Conservation (phyloP, 2,888 invertebrate species). For the Laothoe populi region DNA sequence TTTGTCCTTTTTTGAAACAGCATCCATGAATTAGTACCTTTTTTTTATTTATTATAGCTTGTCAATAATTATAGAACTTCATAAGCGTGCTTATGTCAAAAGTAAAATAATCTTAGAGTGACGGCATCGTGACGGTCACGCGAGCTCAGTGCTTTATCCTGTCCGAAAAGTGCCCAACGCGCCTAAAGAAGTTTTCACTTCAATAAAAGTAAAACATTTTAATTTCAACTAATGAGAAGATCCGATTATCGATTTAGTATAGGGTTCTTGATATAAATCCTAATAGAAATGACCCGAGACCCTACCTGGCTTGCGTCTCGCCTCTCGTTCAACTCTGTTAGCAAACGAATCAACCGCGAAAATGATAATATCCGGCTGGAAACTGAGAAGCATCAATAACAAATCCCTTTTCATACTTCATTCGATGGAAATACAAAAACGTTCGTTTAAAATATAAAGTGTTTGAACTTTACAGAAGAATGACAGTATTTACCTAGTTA, state of each 20-base stretch:
- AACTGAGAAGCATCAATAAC: constrained; percentile 3
- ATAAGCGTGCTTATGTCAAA: too few relatives aligned
- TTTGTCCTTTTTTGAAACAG: too few relatives aligned
- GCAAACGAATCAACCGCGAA: constrained; percentile 47
- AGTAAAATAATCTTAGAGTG: too few relatives aligned
- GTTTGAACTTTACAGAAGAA: too few relatives aligned
- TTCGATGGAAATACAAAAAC: neutral
- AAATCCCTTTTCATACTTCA: neutral
- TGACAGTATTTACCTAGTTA: neutral
- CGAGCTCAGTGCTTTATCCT: too few relatives aligned
- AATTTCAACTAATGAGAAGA: neutral
- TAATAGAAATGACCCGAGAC: neutral
- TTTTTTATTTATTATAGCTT: too few relatives aligned
- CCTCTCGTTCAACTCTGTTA: constrained; percentile 16
- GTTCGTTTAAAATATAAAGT: neutral
- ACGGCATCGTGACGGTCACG: too few relatives aligned
- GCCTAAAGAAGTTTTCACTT: neutral
- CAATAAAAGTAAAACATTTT: neutral
- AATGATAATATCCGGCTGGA: constrained; percentile 47
- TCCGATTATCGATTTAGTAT: neutral
- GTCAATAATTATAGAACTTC: too few relatives aligned
- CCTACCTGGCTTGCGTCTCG: neutral
- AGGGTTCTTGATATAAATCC: neutral
- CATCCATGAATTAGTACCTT: too few relatives aligned
- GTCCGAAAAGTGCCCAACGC: too few relatives aligned